Evolutionary conservation across 2,113 vertebrate species (phyloP).

Genomic region (Planiliza haematocheilus): DNA sequence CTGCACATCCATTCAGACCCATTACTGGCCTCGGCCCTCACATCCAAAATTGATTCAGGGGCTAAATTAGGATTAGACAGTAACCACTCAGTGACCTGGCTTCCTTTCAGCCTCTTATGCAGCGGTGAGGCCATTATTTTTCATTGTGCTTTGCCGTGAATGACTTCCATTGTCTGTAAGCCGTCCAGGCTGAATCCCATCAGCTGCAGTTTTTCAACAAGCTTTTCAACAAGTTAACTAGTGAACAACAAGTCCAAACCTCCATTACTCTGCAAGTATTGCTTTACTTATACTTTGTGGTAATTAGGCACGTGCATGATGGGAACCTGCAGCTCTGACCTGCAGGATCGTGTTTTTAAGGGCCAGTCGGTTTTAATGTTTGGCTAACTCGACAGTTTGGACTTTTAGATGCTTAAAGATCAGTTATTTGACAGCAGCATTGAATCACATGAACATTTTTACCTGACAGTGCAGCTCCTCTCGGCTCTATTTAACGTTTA

Average conservation of each 20-base stretch:
- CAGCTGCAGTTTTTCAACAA: constrained; percentile 25
- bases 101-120: constrained; percentile 33
- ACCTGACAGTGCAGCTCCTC: too few relatives aligned
- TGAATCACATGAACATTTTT: too few relatives aligned
- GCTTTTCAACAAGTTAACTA: not conserved
- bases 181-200: constrained; percentile 9
- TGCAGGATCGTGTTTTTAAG: too few relatives aligned
- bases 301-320: too few relatives aligned
- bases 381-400: too few relatives aligned
- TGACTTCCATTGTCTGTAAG: constrained; percentile 20
- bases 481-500: too few relatives aligned
- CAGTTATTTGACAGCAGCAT: too few relatives aligned
- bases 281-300: not conserved
- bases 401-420: too few relatives aligned
- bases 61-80: constrained; percentile 21
- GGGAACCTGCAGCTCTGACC: too few relatives aligned
- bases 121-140: constrained; percentile 17
- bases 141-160: constrained; percentile 40
- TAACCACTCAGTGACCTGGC: constrained; percentile 12
- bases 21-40: constrained; percentile 29
- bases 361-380: too few relatives aligned
- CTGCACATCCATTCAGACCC: constrained; percentile 29
- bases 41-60: constrained; percentile 2
- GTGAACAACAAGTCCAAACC: too few relatives aligned
- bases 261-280: not conserved